These are phyloP conservation scores for Drosophila antonietae DNA, from an alignment of 2,888 invertebrate genomes.

Conservation along the genomic window DNA sequence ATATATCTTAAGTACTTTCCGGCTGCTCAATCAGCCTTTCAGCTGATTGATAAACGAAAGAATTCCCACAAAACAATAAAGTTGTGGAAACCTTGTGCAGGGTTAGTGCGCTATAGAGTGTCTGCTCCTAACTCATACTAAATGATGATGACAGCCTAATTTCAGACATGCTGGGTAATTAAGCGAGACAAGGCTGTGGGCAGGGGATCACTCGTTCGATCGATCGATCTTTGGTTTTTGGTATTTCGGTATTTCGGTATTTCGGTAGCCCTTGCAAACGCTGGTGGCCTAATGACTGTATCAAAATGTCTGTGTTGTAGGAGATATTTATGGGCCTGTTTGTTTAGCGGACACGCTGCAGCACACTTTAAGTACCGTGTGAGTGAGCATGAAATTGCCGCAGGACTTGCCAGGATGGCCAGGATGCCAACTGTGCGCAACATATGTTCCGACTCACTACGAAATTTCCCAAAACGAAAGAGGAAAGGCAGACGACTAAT, in stretches of 20 bases:
- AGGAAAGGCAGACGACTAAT: constrained; percentile 36
- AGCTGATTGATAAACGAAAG: not conserved
- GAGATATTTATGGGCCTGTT: constrained; percentile 53
- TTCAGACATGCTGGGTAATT: constrained; percentile 63
- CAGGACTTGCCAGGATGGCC: constrained; percentile 19
- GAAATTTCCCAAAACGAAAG: constrained; percentile 35
- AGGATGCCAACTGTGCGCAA: constrained; percentile 59
- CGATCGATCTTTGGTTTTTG: constrained; percentile 29
- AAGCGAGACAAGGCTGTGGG: constrained; percentile 41
- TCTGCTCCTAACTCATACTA: constrained; percentile 46
- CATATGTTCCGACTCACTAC: constrained; percentile 57
- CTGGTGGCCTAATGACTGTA: constrained; percentile 75
- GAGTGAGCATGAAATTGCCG: constrained; percentile 72
- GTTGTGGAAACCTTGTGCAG: not conserved
- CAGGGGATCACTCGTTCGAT: constrained; percentile 25
- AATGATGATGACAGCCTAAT: constrained; percentile 78
- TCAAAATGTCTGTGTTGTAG: constrained; percentile 45
- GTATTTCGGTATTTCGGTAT: constrained; percentile 39
- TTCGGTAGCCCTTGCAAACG: constrained; percentile 46
- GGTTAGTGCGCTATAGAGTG: constrained; percentile 3
- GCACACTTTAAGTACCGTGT: constrained; percentile 57
- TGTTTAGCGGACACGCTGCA: constrained; percentile 43
- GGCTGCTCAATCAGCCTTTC: not conserved
- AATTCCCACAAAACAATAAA: constrained; percentile 13
- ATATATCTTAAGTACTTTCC: not conserved